phyloP scores from a whole-genome alignment of 2,888 invertebrate genomes.

The Rhamnusium bicolor region DNA sequence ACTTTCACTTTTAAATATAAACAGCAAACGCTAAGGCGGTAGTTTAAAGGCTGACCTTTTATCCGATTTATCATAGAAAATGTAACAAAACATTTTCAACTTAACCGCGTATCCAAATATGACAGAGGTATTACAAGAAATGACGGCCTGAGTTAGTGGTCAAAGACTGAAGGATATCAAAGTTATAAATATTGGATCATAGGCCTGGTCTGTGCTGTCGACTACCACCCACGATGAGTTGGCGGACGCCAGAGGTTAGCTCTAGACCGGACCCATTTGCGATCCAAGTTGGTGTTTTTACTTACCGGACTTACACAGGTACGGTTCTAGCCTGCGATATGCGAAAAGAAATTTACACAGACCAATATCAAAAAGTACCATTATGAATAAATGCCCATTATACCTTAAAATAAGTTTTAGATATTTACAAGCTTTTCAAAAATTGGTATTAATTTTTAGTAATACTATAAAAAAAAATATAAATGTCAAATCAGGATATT shows the following conservation, averaged over 20 bases:
- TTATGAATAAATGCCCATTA: no score
- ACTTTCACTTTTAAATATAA: no score
- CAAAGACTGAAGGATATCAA: conserved; percentile 62
- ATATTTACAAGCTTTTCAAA: no score
- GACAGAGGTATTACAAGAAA: conserved; percentile 54
- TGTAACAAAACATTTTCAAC: background rate
- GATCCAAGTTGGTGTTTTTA: conserved; percentile 36
- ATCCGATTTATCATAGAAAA: background rate
- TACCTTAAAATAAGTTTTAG: background rate
- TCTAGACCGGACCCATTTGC: conserved; percentile 49
- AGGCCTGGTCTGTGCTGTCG: conserved; percentile 42
- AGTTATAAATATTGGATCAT: conserved; percentile 68
- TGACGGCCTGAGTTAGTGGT: conserved; percentile 56
- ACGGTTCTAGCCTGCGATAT: background rate
- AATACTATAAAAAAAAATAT: no score
- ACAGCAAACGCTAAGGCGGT: no score
- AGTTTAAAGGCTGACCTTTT: no score
- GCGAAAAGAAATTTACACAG: no score
- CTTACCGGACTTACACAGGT: conserved; percentile 6
- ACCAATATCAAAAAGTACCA: no score
- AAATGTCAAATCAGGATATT: no score
- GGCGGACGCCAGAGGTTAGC: conserved; percentile 35
- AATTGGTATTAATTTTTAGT: no score
- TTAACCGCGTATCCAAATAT: conserved; percentile 18
- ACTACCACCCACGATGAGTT: conserved; percentile 53